Evolutionary conservation across 2,888 invertebrate species (phyloP), one percentile per base, ranked within the genome.

Genomic region (Drosophila antonietae): DNA sequence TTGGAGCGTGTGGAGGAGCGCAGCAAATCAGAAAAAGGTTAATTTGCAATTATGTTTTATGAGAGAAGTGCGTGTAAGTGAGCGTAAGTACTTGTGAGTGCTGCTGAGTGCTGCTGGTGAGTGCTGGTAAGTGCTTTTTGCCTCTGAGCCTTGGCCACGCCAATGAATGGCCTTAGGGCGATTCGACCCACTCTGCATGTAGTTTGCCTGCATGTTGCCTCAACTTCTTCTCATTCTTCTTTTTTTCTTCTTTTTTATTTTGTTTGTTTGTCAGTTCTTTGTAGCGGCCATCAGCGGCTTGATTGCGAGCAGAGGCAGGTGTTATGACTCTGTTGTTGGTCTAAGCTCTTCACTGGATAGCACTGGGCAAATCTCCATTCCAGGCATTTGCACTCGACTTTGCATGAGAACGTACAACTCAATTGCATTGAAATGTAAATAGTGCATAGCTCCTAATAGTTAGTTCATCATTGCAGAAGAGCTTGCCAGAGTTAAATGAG

Each of bases 1-100:
- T 44, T 8, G 51, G 52, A 20, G 44, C 14, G 46, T 46, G 56
- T 55, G 52, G 51, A 67, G 73, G 49, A 61, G 53, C 47, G 63
- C 68, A 55, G 64, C 62, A 76, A 76, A 73, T 73, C 76, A 75
- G 76, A 74, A 78, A 78, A 78, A 78, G 75, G 78, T 76, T 73
- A 75, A 78, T 78, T 78, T 74, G 61, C 70, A 78, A 70, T 73
- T 73, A 73, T 73, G 76, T 73, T 73, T 73, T 75, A 73, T 73
- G 75, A 53, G 51, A 62, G 51, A 73, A 73, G 76, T 75, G 73
- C 73, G 75, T 73, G 73, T 73, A 73, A 73, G 72, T 73, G 74
- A 74, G 72, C 68, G 51, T 74, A 69, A 75, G 75, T 69, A 75
- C 75, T 69, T 73, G 69, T 75, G 73, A 75, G 73, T 68, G 68